Base-by-base conservation (phyloP, 2,888 invertebrate genomes). In the Tiliacea aurago region DNA sequence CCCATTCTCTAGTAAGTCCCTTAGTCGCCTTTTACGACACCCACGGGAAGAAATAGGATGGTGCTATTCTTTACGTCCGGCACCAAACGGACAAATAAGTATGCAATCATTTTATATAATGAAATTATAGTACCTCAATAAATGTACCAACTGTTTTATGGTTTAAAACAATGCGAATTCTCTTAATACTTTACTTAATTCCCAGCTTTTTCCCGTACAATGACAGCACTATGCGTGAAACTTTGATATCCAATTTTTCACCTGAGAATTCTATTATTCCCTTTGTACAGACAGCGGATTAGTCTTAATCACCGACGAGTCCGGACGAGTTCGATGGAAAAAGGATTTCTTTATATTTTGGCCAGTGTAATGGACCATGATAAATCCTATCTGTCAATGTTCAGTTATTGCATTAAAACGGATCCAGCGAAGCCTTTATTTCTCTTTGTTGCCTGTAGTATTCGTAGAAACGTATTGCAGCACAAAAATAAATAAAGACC, bases 351-450 rank as follows among this genome's bases (percentile, higher is more conserved):
- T 67, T 73, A 72, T 74, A 72, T 65, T 78, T 62, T 56, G 47
- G 55, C 55, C 58, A 69, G 45, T 69, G 72, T 75, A 83, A 83
- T 85, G 78, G 76, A 67, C 66, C 73, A 23, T 64, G 28, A 37
- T 66, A 70, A 83, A 83, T 68, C 70, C 75, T 51, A 61, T 75
- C 63, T 58, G 63, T 73, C 79, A 70, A 69, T 73, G 72, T 59
- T 41, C 78, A 23, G 53, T 63, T 75, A 78, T 81, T 68, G 67
- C 53, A 72, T 72, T 70, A 68, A 82, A 77, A 76, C 62, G 47
- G 49, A 72, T 80, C 61, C 78, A n/a, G 13, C 18, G 47, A 51
- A 75, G 70, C 56, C 71, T 78, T 80, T 64, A 55, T 56, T 82
- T 53, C 43, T 56, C 72, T 71, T 68, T 67, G 53, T 76, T 66